A percentile compares a stretch with the other conserved stretches of the same genome.
These are phyloP conservation scores for Proteles cristata DNA, from an alignment of 2,113 vertebrate species.

Conservation along the genomic window DNA sequence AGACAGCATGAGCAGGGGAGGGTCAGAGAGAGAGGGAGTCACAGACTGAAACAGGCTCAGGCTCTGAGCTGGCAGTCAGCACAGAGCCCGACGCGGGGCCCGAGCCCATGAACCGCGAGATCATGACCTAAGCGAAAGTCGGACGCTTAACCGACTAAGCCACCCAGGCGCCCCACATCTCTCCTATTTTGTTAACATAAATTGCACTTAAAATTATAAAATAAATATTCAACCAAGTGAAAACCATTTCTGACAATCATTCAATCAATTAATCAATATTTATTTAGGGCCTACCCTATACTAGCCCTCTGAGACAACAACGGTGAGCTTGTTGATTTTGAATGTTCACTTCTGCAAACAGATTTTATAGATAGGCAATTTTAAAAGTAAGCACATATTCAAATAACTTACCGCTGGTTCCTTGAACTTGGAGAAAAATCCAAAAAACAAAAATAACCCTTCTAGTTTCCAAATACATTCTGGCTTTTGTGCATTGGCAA, in stretches of 20 bases:
- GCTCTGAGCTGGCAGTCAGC: no score
- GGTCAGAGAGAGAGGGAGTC: no score
- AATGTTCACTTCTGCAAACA: not conserved
- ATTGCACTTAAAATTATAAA: not conserved
- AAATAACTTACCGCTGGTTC: slow-evolving; percentile 89
- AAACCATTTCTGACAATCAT: not conserved
- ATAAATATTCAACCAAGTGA: slow-evolving; percentile 27
- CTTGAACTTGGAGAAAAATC: slow-evolving; percentile 86
- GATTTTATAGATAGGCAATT: slow-evolving; percentile 30
- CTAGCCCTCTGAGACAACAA: not conserved
- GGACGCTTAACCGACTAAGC: no score
- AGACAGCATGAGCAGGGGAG: no score
- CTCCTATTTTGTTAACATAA: not conserved
- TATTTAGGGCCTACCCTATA: not conserved
- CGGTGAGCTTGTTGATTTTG: not conserved
- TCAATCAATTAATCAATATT: not conserved
- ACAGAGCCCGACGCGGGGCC: no score
- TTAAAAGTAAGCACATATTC: slow-evolving; percentile 24
- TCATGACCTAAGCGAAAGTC: no score
- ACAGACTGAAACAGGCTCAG: no score
- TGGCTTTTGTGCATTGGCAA: slow-evolving; percentile 81
- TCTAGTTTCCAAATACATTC: slow-evolving; percentile 88
- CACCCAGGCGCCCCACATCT: no score
- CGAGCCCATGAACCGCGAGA: no score
- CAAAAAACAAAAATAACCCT: slow-evolving; percentile 86